A percentile compares a stretch with the other conserved stretches of the same genome.
These are phyloP conservation scores for Aviceda subcristata DNA, from an alignment of 2,113 vertebrate species.

Conservation along the genomic window DNA sequence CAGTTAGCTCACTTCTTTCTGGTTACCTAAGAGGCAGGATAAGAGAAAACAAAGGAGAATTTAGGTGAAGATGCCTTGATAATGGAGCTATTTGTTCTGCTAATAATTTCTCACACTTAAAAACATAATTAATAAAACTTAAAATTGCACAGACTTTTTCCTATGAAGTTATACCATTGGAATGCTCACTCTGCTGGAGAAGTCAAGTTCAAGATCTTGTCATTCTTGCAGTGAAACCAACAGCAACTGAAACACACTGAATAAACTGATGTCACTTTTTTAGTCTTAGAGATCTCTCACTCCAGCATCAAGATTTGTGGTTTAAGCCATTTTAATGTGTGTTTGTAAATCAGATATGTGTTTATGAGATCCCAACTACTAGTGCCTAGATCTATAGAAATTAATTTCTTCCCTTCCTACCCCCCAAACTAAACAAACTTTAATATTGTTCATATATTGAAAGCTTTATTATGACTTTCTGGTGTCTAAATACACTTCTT, in stretches of 20 bases:
- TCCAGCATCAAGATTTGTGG: not conserved
- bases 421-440: not conserved
- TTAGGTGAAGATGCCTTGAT: not conserved
- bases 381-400: not conserved
- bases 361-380: not conserved
- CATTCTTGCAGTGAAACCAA: not conserved
- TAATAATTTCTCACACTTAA: not conserved
- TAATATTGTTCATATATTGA: not conserved
- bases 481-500: not conserved
- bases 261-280: not conserved
- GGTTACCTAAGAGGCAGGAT: not conserved
- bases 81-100: not conserved
- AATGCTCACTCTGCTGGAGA: not conserved
- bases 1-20: not conserved
- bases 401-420: not conserved
- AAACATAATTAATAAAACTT: not conserved
- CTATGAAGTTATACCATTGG: not conserved
- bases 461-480: not conserved
- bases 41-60: not conserved
- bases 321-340: not conserved
- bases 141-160: not conserved
- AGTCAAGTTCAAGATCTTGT: not conserved
- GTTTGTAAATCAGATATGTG: not conserved
- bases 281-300: not conserved
- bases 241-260: not conserved